Conservation (phyloP, 2,113 vertebrate species). For the Serilophus lunatus region DNA sequence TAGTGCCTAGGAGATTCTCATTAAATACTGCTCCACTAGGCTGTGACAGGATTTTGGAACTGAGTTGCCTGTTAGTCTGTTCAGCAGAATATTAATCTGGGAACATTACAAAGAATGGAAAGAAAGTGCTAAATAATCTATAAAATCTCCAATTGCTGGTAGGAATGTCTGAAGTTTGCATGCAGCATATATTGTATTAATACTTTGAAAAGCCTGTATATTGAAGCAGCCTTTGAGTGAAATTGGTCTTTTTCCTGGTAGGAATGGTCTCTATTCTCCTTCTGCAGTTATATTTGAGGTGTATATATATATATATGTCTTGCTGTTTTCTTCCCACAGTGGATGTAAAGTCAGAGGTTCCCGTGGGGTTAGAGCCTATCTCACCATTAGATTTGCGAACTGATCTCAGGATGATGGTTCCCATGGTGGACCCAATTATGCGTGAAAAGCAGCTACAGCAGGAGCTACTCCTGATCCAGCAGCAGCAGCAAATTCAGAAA, state of each 20-base stretch:
- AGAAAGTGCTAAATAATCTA: background rate
- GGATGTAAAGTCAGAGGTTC: conserved; percentile 89
- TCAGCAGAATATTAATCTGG: background rate
- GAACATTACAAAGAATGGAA: background rate
- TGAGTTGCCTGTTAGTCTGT: background rate
- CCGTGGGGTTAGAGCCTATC: conserved; percentile 82
- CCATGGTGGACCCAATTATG: conserved; percentile 85
- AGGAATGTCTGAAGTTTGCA: background rate
- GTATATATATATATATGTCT: fast-evolving
- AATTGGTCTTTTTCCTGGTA: background rate
- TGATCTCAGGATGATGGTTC: conserved; percentile 92
- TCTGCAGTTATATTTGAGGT: background rate
- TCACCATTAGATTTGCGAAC: conserved; percentile 92
- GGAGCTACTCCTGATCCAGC: conserved; percentile 94
- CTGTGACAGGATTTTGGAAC: background rate
- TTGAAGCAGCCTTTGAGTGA: background rate
- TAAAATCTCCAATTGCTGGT: background rate
- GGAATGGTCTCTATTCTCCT: background rate
- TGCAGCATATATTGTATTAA: background rate
- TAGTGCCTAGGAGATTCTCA: background rate
- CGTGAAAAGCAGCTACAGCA: conserved; percentile 95
- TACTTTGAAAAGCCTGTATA: background rate
- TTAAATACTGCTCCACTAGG: background rate
- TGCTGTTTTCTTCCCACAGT: conserved; percentile 65
- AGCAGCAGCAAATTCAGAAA: conserved; percentile 98